phyloP scores from a whole-genome alignment of 1,140 invertebrate genomes.

The Brachionus calyciflorus region DNA sequence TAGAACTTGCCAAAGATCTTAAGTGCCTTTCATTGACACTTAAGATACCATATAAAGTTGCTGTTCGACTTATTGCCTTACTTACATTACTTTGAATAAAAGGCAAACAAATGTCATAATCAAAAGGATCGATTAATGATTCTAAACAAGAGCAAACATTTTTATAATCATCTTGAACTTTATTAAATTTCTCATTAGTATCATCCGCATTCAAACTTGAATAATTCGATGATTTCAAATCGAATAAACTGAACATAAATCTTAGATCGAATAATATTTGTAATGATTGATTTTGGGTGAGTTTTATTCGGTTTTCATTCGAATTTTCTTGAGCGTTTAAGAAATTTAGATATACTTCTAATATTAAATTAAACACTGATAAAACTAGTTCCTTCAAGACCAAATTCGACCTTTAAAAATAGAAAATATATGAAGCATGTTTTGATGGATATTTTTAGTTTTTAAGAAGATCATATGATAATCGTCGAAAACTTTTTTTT shows the following conservation, averaged over 20 bases:
- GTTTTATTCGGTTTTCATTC: neutral
- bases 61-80: neutral
- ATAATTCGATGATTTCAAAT: constrained; percentile 15
- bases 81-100: constrained; percentile 38
- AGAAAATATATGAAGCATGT: too few relatives aligned
- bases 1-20: neutral
- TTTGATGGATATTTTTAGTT: too few relatives aligned
- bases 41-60: constrained; percentile 26
- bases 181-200: neutral
- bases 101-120: constrained; percentile 38
- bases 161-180: constrained; percentile 3
- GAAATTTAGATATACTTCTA: neutral
- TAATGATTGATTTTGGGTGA: constrained; percentile 41
- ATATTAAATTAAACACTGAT: neutral
- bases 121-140: constrained; percentile 37
- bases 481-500: too few relatives aligned
- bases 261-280: constrained; percentile 34
- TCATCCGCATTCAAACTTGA: neutral
- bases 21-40: constrained; percentile 22
- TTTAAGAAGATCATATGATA: too few relatives aligned
- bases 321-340: neutral
- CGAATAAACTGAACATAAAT: constrained; percentile 42
- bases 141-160: neutral
- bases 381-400: constrained; percentile 12
- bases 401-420: neutral